Evolutionary conservation across 2,888 invertebrate species (phyloP), one percentile per base, ranked within the genome.

Genomic region (Strigamia maritima): DNA sequence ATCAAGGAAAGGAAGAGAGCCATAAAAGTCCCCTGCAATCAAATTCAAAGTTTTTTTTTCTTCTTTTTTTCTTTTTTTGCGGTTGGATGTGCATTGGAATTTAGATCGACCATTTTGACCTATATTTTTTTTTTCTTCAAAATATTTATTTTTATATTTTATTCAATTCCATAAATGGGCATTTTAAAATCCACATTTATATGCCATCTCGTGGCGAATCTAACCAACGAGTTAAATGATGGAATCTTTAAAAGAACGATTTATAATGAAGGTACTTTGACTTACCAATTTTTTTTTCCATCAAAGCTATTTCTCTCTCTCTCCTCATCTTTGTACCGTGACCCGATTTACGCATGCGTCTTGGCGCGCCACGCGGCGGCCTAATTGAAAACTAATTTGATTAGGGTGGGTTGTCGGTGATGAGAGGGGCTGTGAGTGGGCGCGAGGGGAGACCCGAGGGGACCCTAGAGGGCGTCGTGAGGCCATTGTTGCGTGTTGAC

Each of bases 361-460:
- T 65, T 65, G 65, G 65, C 28, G 65, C 65, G 65, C 65, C 65
- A 65, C 16, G 65, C 65, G 65, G 49, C 65, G 65, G 65, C 28
- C 65, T 65, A 65, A 65, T 65, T 65, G 65, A 65, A 65, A 65
- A 65, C 26, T 65, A 65, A 65, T 65, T 65, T 65, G 65, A 65
- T 65, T 65, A 65, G 65, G 65, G 28, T 65, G 28, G 65, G 65
- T 65, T 26, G 65, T 65, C 65, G 65, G 65, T 65, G 65, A 65
- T 65, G 65, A 65, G 65, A 65, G 65, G 65, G 65, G 65, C 65
- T 65, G 65, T 65, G 65, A 65, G 65, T 65, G 65, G 65, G 65
- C 65, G 65, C 65, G 8, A 24, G 65, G 65, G 65, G 65, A 65
- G 28, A 65, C 65, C 65, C 28, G 65, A 12, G 65, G 65, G 65